Conservation (phyloP, 2,888 invertebrate genomes). For the Noctua fimbriata region DNA sequence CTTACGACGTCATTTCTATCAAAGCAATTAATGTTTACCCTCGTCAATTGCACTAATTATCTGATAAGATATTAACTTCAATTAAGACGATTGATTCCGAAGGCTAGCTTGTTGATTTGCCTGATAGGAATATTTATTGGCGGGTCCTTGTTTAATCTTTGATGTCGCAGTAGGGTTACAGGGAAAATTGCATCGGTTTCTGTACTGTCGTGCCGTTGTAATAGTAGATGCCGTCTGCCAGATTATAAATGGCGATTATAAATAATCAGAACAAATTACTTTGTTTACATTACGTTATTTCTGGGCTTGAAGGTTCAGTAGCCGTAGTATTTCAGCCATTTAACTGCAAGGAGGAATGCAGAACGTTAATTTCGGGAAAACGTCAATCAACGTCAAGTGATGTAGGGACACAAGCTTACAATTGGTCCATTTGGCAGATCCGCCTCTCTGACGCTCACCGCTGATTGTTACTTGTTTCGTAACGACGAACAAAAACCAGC, state of each 20-base stretch:
- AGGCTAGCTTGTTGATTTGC: conserved; percentile 66
- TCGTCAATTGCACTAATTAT: conserved; percentile 62
- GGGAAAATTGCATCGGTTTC: conserved; percentile 16
- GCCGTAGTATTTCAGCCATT: neutral
- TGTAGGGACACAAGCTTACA: conserved; percentile 56
- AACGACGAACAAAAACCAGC: conserved; percentile 28
- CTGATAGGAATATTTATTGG: conserved; percentile 50
- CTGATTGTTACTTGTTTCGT: conserved; percentile 50
- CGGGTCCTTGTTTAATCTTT: conserved; percentile 46
- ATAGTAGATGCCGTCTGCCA: neutral
- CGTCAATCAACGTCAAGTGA: conserved; percentile 48
- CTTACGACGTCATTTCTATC: conserved; percentile 51
- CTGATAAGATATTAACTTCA: conserved; percentile 65
- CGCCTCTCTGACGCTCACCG: conserved; percentile 55
- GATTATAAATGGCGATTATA: neutral
- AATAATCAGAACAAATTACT: conserved; percentile 19
- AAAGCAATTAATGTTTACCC: conserved; percentile 59
- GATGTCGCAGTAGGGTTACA: conserved; percentile 21
- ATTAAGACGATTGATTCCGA: conserved; percentile 67
- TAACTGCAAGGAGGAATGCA: conserved; percentile 17
- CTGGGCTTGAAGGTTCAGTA: neutral
- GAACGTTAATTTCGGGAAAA: conserved; percentile 70
- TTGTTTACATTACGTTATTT: conserved; percentile 47
- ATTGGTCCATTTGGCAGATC: conserved; percentile 71
- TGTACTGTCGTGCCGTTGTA: conserved; percentile 1